Base-by-base conservation (phyloP, 2,113 vertebrate species). In the Danio rerio region DNA sequence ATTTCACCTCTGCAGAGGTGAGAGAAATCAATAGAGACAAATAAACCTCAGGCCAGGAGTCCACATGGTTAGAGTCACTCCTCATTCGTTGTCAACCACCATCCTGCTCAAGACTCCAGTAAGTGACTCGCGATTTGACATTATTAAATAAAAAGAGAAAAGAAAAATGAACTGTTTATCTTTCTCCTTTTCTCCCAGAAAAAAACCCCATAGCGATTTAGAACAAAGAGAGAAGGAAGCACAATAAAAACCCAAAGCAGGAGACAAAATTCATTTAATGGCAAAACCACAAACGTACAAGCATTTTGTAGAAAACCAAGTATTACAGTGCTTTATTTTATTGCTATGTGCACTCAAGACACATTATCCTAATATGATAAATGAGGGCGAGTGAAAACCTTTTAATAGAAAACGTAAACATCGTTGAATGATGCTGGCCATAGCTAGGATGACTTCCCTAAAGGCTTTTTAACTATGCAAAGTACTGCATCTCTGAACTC, bases 11-110 rank as follows among this genome's bases (percentile, higher is more conserved):
- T 84, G 52, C 83, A 47, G 83, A 81, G 58, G 59, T 76, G 77
- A 85, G 82, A 72, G 58, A 78, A 81, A 87, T 87, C 86, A 75
- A 85, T 87, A 81, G 42, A 81, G 81, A 83, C 78, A 83, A 78
- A 87, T 83, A 83, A 78, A 84, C 81, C 66, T 81, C 8, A 45
- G 59, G 78, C 78, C 79, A 81, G 78, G 69, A 82, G 75, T 74
- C 68, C 69, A 71, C 47, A 71, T 18, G 68, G 18, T 61, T 74
- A 20, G 81, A 86, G 71, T 77, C 81, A 56, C 53, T 74, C 53
- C 66, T 81, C 58, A 71, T 59, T 83, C 81, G 55, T 10, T n/a
- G 65, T 76, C 82, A 86, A 83, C 81, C 56, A 59, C 72, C 76
- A 80, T 83, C 40, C 73, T 63, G 43, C 63, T 69, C 72, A 49